Evolutionary conservation across 2,113 vertebrate species (phyloP).

Genomic region (Elachura formosa): DNA sequence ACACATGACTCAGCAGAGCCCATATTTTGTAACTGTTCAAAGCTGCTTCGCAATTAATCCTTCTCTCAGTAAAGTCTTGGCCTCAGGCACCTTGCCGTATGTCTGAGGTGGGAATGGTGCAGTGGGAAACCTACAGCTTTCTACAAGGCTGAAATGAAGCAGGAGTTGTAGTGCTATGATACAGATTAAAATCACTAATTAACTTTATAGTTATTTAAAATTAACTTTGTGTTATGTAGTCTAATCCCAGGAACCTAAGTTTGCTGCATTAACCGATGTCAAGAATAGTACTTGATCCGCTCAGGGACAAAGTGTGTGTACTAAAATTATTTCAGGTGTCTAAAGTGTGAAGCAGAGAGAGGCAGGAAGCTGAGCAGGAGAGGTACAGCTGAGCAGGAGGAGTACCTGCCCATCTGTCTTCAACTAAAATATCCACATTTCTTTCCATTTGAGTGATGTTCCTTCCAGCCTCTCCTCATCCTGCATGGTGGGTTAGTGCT

Average conservation of each 20-base stretch:
- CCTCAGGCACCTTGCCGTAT: not conserved
- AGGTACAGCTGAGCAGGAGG: not conserved
- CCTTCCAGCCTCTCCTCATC: not conserved
- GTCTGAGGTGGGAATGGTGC: not conserved
- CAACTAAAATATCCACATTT: not conserved
- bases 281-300: not conserved
- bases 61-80: not conserved
- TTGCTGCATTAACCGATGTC: not conserved
- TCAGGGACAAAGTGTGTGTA: not conserved
- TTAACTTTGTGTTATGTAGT: not conserved
- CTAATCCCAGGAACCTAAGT: not conserved
- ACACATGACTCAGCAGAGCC: constrained; percentile 6
- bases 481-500: not conserved
- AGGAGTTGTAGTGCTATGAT: not conserved
- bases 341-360: not conserved
- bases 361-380: not conserved
- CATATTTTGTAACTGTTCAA: not conserved
- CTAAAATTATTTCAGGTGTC: not conserved
- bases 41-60: not conserved
- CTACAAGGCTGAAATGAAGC: not conserved
- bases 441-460: not conserved
- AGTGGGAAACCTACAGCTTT: not conserved
- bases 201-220: not conserved
- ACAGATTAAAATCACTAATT: not conserved
- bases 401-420: not conserved